These are phyloP conservation scores for Phyllotreta striolata DNA, from an alignment of 2,888 invertebrate genomes.

Conservation along the genomic window DNA sequence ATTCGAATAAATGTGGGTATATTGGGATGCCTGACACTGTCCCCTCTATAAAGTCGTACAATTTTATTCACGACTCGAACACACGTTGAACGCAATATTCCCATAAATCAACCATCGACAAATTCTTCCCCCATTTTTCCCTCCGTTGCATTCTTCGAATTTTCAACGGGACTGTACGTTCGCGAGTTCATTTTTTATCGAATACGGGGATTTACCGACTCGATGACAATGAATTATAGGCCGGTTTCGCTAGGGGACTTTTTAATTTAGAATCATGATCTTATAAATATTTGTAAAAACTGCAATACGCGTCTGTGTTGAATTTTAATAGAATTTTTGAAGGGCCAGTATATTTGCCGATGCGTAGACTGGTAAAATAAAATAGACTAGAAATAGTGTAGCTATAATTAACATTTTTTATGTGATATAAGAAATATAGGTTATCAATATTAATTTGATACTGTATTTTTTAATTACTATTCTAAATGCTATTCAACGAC, in stretches of 20 bases:
- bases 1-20: no score
- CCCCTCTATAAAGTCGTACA: not conserved
- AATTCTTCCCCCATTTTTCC: slow-evolving; percentile 27
- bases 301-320: no score
- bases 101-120: slow-evolving; percentile 29
- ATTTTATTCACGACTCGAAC: slow-evolving; percentile 19
- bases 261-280: slow-evolving; percentile 6
- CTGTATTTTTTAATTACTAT: no score
- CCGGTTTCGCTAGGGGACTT: slow-evolving; percentile 9
- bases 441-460: no score
- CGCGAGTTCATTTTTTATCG: slow-evolving; percentile 41
- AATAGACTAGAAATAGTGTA: no score
- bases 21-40: no score
- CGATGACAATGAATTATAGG: slow-evolving; percentile 35
- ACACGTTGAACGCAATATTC: slow-evolving; percentile 20
- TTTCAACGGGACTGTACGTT: slow-evolving; percentile 34
- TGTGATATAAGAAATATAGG: no score
- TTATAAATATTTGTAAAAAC: no score
- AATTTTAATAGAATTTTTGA: not conserved
- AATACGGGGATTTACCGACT: slow-evolving; percentile 28
- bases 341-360: not conserved
- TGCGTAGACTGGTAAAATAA: no score
- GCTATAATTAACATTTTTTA: no score
- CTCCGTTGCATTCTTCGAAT: slow-evolving; percentile 24
- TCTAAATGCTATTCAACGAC: no score